Conservation (phyloP, 2,888 invertebrate species). For the Drosophila heteroneura region DNA sequence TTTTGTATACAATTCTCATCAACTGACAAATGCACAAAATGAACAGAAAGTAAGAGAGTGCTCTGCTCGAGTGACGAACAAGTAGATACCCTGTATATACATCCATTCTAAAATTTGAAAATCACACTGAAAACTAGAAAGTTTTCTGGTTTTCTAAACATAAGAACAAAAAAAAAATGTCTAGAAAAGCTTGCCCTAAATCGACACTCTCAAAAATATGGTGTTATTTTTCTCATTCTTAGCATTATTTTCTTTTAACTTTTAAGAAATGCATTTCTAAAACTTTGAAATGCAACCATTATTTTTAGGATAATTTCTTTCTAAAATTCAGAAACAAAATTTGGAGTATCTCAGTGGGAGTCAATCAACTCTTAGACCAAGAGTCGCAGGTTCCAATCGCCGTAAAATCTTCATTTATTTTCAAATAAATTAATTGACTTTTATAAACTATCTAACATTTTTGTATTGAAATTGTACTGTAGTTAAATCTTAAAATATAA, state of each 20-base stretch:
- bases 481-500: not conserved
- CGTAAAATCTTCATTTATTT: not conserved
- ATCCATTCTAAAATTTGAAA: not conserved
- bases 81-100: not conserved
- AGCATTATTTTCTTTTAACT: not conserved
- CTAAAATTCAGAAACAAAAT: not conserved
- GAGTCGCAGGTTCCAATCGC: not conserved
- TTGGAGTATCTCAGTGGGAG: not conserved
- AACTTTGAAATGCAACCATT: not conserved
- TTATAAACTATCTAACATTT: not conserved
- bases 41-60: too few relatives aligned
- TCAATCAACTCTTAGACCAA: not conserved
- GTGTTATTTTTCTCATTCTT: not conserved
- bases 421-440: too few relatives aligned
- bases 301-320: not conserved
- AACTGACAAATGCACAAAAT: not conserved
- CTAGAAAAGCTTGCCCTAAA: not conserved
- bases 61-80: not conserved
- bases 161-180: not conserved
- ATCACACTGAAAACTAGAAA: not conserved
- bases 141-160: not conserved
- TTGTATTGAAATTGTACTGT: not conserved
- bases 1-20: not conserved
- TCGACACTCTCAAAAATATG: not conserved
- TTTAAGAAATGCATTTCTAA: not conserved